phyloP scores from a whole-genome alignment of 35 echinoderm and acorn worm species.

The Antedon bifida region DNA sequence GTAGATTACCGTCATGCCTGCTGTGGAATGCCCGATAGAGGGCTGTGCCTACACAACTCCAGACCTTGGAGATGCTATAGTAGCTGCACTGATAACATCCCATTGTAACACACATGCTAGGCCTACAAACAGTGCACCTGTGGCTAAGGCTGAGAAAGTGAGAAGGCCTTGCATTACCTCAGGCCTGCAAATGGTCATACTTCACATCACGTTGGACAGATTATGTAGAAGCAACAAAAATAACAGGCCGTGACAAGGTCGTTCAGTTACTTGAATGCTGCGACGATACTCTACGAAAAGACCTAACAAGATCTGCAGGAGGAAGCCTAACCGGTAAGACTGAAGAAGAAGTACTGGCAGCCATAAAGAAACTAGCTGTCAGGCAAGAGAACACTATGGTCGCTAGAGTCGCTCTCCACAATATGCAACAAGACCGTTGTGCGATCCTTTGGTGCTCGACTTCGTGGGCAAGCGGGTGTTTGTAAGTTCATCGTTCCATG shows the following conservation, averaged over 20 bases:
- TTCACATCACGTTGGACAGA: neutral
- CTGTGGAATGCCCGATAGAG: too few relatives aligned
- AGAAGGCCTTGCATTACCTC: neutral
- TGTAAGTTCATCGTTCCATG: neutral
- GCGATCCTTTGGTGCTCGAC: constrained; percentile 6
- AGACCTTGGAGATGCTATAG: too few relatives aligned
- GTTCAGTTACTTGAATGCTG: constrained; percentile 38
- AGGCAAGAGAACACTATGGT: constrained; percentile 35
- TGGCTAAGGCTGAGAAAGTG: neutral
- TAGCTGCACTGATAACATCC: neutral
- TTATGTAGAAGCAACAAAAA: constrained; percentile 10
- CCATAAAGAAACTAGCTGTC: constrained; percentile 19
- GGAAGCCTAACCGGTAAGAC: neutral
- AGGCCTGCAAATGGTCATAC: neutral
- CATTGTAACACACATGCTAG: neutral
- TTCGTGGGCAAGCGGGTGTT: neutral
- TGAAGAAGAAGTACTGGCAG: neutral
- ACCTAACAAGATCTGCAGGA: constrained; percentile 18
- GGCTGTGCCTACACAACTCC: too few relatives aligned
- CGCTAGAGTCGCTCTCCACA: constrained; percentile 10
- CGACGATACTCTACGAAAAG: constrained; percentile 1
- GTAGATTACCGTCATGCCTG: too few relatives aligned
- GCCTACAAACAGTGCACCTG: neutral
- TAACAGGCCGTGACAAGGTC: constrained; percentile 22
- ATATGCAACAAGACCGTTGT: constrained; percentile 29